Percentiles rank a stretch among this genome's conserved stretches.
phyloP scores from a whole-genome alignment of 2,888 invertebrate genomes.

The Vandiemenella viatica region DNA sequence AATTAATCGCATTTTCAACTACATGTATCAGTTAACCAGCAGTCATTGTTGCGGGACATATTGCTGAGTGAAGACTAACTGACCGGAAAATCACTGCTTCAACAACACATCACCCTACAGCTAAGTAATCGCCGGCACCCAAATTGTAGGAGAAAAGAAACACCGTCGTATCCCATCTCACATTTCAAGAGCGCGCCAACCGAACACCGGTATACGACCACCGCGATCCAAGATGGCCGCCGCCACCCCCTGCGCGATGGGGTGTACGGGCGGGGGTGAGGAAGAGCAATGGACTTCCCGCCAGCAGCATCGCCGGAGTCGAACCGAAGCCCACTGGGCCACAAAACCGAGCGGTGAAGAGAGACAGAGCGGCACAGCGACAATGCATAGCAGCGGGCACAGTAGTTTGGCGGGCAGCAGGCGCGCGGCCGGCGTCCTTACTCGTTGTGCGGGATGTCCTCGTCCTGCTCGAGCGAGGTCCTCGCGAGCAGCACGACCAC shows the following conservation, averaged over 20 bases:
- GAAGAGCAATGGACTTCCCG: neutral
- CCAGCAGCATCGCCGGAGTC: neutral
- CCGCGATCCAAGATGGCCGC: neutral
- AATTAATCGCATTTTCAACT: too few species aligned
- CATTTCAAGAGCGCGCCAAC: too few species aligned
- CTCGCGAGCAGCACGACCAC: conserved; percentile 24
- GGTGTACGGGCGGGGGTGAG: neutral
- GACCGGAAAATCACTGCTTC: too few species aligned
- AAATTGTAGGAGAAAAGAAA: too few species aligned
- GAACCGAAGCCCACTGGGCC: neutral
- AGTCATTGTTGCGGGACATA: too few species aligned
- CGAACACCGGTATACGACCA: neutral
- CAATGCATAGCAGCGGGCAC: neutral
- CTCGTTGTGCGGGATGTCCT: conserved; percentile 83
- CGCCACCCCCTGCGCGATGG: neutral
- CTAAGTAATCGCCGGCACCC: too few species aligned
- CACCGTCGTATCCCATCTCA: too few species aligned
- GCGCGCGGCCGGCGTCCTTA: conserved; percentile 36
- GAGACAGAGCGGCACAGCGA: neutral
- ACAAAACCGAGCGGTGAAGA: neutral
- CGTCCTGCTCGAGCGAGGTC: conserved; percentile 56
- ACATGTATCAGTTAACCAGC: too few species aligned
- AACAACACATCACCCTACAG: too few species aligned
- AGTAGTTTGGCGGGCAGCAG: neutral
- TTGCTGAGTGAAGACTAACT: too few species aligned